Evolutionary conservation across 2,888 invertebrate species (phyloP).

Genomic region (Leucophenga maculata): DNA sequence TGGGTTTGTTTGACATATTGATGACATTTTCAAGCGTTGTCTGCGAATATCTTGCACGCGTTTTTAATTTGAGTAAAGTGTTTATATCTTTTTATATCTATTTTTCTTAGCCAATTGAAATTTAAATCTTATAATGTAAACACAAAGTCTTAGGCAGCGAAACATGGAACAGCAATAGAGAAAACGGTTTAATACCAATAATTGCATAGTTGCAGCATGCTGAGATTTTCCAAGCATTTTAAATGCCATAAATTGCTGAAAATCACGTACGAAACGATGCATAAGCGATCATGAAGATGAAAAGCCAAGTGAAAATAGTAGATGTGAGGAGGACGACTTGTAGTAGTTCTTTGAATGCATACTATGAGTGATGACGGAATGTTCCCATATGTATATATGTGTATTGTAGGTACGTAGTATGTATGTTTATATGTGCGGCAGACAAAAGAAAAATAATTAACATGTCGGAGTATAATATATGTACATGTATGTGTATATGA

Average conservation of each 20-base stretch:
- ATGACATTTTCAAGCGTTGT: neutral
- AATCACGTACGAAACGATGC: conserved; percentile 24
- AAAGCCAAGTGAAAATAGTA: conserved; percentile 13
- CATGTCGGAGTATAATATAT: neutral
- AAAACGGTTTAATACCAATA: conserved; percentile 22
- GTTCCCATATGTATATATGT: neutral
- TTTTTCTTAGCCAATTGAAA: neutral
- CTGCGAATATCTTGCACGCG: conserved; percentile 4
- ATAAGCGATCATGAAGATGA: conserved; percentile 3
- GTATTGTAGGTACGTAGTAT: neutral
- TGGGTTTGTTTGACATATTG: conserved; percentile 7
- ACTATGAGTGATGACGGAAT: neutral
- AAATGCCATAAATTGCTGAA: conserved; percentile 23
- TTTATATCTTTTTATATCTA: neutral
- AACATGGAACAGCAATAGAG: neutral
- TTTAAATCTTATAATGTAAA: neutral
- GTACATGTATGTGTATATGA: neutral
- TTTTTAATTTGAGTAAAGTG: conserved; percentile 1
- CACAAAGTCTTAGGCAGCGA: no score
- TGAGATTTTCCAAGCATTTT: conserved; percentile 10
- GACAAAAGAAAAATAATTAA: conserved; percentile 24
- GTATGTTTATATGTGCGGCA: neutral
- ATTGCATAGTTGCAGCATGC: conserved; percentile 6
- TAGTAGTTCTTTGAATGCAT: neutral
- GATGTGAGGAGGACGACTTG: neutral